A percentile compares a stretch with the other conserved stretches of the same genome.
phyloP scores from a whole-genome alignment of 2,888 invertebrate species.

The Lasioglossum oenotherae region DNA sequence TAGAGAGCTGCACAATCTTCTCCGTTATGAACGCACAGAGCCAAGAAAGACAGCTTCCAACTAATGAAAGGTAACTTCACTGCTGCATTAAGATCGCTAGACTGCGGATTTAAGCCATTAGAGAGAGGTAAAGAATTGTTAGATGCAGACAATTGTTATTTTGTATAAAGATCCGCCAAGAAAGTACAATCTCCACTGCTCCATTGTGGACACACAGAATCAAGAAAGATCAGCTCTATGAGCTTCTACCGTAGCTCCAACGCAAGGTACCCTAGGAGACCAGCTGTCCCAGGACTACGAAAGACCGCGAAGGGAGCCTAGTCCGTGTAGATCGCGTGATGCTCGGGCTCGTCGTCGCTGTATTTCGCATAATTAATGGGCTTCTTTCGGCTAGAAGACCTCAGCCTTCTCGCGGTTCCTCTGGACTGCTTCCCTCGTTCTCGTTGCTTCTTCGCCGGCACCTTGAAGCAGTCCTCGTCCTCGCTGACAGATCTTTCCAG shows the following conservation, averaged over 20 bases:
- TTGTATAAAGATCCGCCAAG: too few species aligned
- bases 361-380: not conserved
- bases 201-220: not conserved
- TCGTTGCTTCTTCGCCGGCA: constrained; percentile 49
- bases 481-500: not conserved
- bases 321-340: not conserved
- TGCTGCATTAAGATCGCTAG: too few species aligned
- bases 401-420: constrained; percentile 12
- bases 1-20: not conserved
- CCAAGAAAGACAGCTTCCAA: not conserved
- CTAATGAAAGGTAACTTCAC: not conserved
- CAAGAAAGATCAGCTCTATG: not conserved
- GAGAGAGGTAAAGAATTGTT: too few species aligned
- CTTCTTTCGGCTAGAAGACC: not conserved
- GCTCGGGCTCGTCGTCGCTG: constrained; percentile 45
- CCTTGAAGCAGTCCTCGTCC: constrained; percentile 38
- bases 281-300: not conserved
- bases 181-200: not conserved
- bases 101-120: too few species aligned
- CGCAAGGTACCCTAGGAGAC: not conserved
- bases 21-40: not conserved
- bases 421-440: constrained; percentile 23
- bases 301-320: not conserved
- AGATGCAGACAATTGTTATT: too few species aligned
- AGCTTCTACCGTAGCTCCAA: not conserved